Conservation (phyloP, 2,888 invertebrate species). For the Pandemis corylana region DNA sequence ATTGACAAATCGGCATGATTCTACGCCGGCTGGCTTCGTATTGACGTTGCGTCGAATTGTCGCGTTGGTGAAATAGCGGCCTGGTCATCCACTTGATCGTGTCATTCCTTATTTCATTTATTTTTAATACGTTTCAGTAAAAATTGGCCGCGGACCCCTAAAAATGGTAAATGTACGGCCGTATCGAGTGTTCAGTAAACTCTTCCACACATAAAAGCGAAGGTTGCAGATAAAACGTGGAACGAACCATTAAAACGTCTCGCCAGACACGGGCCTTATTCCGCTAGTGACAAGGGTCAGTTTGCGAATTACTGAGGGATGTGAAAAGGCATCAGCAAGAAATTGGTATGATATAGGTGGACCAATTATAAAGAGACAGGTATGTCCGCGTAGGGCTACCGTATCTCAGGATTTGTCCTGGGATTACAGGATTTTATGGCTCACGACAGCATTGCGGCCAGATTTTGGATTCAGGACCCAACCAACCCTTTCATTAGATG, state of each 20-base stretch:
- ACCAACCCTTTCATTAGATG: too few species aligned
- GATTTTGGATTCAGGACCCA: too few species aligned
- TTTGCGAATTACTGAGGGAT: background rate
- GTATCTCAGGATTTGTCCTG: too few species aligned
- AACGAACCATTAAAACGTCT: background rate
- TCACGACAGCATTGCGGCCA: too few species aligned
- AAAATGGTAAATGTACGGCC: constrained; percentile 8
- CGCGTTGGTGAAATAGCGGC: too few species aligned
- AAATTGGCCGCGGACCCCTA: background rate
- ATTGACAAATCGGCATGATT: too few species aligned
- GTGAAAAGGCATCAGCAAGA: background rate
- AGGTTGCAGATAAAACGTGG: constrained; percentile 1
- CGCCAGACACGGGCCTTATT: background rate
- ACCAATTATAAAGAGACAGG: constrained; percentile 1
- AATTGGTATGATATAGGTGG: background rate
- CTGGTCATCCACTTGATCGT: too few species aligned
- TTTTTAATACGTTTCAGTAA: background rate
- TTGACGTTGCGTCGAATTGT: too few species aligned
- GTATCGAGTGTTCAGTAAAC: constrained; percentile 22
- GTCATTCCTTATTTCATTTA: too few species aligned
- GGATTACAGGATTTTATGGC: background rate
- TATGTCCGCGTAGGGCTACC: background rate
- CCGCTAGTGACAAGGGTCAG: background rate
- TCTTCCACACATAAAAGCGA: constrained; percentile 23
- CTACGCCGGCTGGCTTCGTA: too few species aligned